Evolutionary conservation across 1,140 invertebrate genomes (phyloP).

Genomic region (Pseudachorutes palmiensis): DNA sequence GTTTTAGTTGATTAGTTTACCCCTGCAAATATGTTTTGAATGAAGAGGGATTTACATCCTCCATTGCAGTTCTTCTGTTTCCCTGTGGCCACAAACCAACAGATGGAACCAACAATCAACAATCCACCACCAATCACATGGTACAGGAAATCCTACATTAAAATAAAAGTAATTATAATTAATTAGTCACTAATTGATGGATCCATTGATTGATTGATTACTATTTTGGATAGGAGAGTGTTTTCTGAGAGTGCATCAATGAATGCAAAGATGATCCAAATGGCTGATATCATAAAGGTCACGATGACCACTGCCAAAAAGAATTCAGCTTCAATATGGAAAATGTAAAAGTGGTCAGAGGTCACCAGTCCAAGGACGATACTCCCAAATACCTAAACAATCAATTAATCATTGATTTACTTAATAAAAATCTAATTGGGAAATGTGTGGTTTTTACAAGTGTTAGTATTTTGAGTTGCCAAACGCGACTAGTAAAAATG

Average conservation of each 20-base stretch:
- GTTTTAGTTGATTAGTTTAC: background rate
- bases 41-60: background rate
- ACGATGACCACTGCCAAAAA: background rate
- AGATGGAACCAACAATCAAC: background rate
- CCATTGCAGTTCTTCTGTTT: background rate
- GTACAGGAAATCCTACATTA: background rate
- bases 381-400: background rate
- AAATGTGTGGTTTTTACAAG: background rate
- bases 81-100: background rate
- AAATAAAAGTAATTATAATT: background rate
- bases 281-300: background rate
- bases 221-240: background rate
- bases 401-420: background rate
- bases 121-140: background rate
- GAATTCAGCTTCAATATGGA: background rate
- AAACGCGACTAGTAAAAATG: background rate
- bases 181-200: background rate
- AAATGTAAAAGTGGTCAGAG: background rate
- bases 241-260: slow-evolving; percentile 6
- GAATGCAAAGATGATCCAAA: slow-evolving; percentile 3
- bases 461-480: background rate
- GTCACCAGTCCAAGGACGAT: background rate
- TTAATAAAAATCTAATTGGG: background rate
- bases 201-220: background rate
- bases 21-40: slow-evolving; percentile 4